Conservation (phyloP, 2,113 vertebrate species). For the Prunella fulvescens region DNA sequence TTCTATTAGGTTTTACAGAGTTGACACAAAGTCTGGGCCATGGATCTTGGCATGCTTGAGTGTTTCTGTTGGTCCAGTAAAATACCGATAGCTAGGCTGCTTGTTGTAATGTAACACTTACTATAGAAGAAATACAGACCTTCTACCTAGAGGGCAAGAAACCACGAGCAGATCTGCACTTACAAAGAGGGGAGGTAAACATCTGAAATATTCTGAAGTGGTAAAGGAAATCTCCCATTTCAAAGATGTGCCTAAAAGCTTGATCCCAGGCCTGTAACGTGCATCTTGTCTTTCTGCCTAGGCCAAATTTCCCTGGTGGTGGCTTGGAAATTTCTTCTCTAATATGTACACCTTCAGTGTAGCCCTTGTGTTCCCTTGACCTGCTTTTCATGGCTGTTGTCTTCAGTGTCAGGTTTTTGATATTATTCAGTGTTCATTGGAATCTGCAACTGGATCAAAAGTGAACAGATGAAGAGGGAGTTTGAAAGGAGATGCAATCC, state of each 20-base stretch:
- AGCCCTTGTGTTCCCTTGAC: not conserved
- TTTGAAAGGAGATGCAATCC: not conserved
- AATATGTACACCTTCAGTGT: not conserved
- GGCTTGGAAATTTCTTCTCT: not conserved
- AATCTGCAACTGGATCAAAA: not conserved
- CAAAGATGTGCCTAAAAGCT: not conserved
- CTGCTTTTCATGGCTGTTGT: not conserved
- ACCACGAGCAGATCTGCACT: not conserved
- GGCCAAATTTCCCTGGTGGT: not conserved
- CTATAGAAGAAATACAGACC: not conserved
- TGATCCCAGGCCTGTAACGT: rapidly evolving
- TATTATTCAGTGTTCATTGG: rapidly evolving
- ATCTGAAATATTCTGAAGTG: not conserved
- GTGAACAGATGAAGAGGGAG: not conserved
- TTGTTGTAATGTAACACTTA: not conserved
- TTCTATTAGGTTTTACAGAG: not conserved
- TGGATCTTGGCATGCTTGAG: not conserved
- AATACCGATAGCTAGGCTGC: not conserved
- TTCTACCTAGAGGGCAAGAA: not conserved
- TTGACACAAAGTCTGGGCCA: not conserved
- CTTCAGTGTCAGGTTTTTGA: not conserved
- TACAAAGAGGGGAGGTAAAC: not conserved
- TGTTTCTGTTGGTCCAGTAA: not conserved
- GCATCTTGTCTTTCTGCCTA: not conserved
- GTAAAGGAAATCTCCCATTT: not conserved